Percentiles rank a stretch among this genome's conserved stretches.
Evolutionary conservation across 1,140 invertebrate genomes (phyloP).

Genomic region (Mercenaria mercenaria): DNA sequence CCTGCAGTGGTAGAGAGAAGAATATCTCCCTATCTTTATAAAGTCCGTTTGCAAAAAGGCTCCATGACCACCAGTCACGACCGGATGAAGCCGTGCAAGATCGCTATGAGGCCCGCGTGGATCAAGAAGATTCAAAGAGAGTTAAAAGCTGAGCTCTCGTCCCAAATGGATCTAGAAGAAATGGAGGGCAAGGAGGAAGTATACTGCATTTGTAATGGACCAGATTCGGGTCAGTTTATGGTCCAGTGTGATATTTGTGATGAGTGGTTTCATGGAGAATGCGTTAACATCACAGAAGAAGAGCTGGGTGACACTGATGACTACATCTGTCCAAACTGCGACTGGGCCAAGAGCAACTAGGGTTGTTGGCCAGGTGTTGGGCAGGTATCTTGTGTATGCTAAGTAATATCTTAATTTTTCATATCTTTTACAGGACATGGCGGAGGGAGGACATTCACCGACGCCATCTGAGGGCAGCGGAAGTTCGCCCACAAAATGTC

Average conservation of each 20-base stretch:
- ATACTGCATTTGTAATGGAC: slow-evolving; percentile 35
- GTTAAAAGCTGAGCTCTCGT: background rate
- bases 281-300: slow-evolving; percentile 33
- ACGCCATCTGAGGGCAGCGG: background rate
- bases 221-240: slow-evolving; percentile 1
- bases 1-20: slow-evolving; percentile 4
- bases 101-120: background rate
- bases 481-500: background rate
- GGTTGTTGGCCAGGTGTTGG: background rate
- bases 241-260: slow-evolving; percentile 40
- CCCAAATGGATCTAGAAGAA: background rate
- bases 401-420: background rate
- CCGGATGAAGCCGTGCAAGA: slow-evolving; percentile 25
- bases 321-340: slow-evolving; percentile 3
- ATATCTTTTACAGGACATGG: background rate
- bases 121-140: slow-evolving; percentile 5
- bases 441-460: background rate
- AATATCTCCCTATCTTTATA: background rate
- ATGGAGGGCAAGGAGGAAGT: background rate
- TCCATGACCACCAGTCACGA: slow-evolving; percentile 16
- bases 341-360: background rate
- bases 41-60: background rate
- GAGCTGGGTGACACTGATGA: background rate
- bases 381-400: background rate
- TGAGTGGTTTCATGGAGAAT: slow-evolving; percentile 49